These are phyloP conservation scores for Siniperca obscura DNA, from an alignment of 2,797 vertebrate genomes.

Conservation along the genomic window DNA sequence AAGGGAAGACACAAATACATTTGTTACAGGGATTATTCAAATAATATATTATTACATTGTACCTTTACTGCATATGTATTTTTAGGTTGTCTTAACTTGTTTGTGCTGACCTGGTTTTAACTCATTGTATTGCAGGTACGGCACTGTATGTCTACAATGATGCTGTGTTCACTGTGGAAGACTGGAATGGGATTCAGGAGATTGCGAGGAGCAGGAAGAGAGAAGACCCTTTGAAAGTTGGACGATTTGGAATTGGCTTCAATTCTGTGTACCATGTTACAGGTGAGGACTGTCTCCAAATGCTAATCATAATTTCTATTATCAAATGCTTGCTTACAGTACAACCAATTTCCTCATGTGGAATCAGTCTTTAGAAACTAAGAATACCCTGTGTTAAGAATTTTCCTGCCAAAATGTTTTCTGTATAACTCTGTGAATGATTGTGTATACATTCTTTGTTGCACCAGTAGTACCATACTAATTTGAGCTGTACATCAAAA, in stretches of 20 bases:
- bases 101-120: constrained; percentile 16
- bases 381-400: background rate
- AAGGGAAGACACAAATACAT: background rate
- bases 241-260: constrained; percentile 98
- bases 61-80: background rate
- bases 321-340: background rate
- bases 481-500: background rate
- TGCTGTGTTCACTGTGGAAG: constrained; percentile 93
- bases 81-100: background rate
- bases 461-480: too few species aligned
- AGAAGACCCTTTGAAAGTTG: constrained; percentile 98
- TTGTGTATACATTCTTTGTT: background rate
- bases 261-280: constrained; percentile 99
- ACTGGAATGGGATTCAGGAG: constrained; percentile 99
- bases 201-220: constrained; percentile 98
- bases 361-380: constrained; percentile 6
- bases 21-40: background rate
- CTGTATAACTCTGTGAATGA: background rate
- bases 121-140: constrained; percentile 81
- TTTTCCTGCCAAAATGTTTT: background rate
- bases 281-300: constrained; percentile 81
- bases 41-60: background rate
- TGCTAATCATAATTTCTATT: background rate
- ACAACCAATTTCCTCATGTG: background rate
- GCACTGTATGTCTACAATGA: constrained; percentile 97